A percentile compares a stretch with the other conserved stretches of the same genome.
Evolutionary conservation across 2,888 invertebrate species (phyloP).

Genomic region (Rosalia funebris): DNA sequence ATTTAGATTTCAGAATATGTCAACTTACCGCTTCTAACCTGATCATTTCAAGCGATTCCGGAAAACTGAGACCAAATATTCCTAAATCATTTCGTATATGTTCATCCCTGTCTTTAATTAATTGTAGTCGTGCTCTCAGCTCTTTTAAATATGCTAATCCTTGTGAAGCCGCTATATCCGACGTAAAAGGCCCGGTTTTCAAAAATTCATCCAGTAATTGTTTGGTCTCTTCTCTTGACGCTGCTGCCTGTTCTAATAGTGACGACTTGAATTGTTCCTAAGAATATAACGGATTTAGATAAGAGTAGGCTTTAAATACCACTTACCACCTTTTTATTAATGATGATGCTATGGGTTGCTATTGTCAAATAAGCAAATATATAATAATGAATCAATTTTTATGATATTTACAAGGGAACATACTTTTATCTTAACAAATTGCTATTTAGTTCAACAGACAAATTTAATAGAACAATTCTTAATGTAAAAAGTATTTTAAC

Average conservation of each 20-base stretch:
- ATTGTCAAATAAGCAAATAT: too few relatives aligned
- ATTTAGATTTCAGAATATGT: not conserved
- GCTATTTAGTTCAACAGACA: too few relatives aligned
- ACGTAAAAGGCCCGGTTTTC: conserved; percentile 71
- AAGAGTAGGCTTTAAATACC: not conserved
- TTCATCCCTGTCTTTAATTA: conserved; percentile 73
- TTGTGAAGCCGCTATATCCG: conserved; percentile 67
- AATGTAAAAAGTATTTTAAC: too few relatives aligned
- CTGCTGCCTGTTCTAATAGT: conserved; percentile 76
- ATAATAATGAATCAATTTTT: too few relatives aligned
- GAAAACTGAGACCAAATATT: conserved; percentile 82
- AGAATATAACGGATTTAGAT: conserved; percentile 11
- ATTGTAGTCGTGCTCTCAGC: conserved; percentile 67
- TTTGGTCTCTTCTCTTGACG: conserved; percentile 76
- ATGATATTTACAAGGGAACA: too few relatives aligned
- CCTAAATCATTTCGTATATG: conserved; percentile 76
- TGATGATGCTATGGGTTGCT: too few relatives aligned
- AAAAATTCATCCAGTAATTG: conserved; percentile 76
- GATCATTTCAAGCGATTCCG: conserved; percentile 74
- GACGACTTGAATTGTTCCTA: conserved; percentile 76
- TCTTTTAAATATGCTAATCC: conserved; percentile 69
- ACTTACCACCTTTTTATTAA: conserved; percentile 4
- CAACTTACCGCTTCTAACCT: conserved; percentile 67
- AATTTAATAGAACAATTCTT: too few relatives aligned
- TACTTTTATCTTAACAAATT: too few relatives aligned